Evolutionary conservation across 2,113 vertebrate genomes (phyloP).

Genomic region (Anas platyrhynchos): DNA sequence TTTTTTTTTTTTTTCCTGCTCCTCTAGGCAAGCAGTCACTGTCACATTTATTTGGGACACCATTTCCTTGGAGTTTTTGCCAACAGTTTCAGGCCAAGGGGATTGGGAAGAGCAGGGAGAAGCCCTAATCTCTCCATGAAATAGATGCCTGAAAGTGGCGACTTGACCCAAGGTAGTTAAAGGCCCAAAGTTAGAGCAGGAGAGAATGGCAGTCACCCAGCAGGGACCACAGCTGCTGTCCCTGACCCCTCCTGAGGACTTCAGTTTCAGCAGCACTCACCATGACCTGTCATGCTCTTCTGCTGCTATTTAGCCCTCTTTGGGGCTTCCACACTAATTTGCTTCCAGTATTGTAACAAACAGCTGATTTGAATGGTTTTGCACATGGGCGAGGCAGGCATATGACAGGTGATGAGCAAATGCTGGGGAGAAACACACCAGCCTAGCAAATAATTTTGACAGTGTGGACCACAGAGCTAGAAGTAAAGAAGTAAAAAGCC

Average conservation of each 20-base stretch:
- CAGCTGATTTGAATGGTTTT: not conserved
- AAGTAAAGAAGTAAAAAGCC: not conserved
- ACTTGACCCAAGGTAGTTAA: not conserved
- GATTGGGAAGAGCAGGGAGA: not conserved
- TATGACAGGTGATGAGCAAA: not conserved
- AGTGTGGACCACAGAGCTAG: fast-evolving
- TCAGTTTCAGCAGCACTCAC: not conserved
- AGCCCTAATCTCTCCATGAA: not conserved
- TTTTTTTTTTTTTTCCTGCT: not conserved
- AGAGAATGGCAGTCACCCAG: not conserved
- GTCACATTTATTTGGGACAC: fast-evolving
- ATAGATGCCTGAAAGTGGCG: fast-evolving
- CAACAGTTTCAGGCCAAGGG: fast-evolving
- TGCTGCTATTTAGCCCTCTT: not conserved
- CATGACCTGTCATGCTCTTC: not conserved
- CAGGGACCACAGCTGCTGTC: not conserved
- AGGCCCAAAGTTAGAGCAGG: not conserved
- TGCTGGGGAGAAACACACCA: not conserved
- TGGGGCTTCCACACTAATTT: not conserved
- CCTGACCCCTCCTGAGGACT: no score
- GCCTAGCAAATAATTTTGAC: not conserved
- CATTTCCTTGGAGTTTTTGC: not conserved
- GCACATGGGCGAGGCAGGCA: fast-evolving
- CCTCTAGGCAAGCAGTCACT: not conserved
- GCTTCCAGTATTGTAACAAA: not conserved